These are phyloP conservation scores for Harlomillsia oculata DNA, from an alignment of 1,140 invertebrate genomes.

Conservation along the genomic window DNA sequence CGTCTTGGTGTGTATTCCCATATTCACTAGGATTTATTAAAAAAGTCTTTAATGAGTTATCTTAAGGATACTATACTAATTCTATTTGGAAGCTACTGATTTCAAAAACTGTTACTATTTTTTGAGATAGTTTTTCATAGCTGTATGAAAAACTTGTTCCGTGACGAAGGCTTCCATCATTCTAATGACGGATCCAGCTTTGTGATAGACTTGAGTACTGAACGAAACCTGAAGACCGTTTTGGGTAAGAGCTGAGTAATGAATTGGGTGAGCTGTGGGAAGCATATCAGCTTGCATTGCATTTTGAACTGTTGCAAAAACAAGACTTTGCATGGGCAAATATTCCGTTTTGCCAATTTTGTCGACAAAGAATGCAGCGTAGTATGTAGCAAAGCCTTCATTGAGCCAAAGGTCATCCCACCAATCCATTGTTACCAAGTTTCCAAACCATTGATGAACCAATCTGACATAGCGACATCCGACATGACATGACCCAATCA, in stretches of 20 bases:
- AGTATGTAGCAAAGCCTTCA: constrained; percentile 58
- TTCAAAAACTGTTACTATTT: constrained; percentile 11
- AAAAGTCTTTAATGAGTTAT: constrained; percentile 28
- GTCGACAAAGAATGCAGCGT: constrained; percentile 39
- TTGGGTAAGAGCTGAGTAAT: constrained; percentile 50
- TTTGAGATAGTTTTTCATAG: constrained; percentile 39
- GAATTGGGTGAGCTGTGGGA: constrained; percentile 47
- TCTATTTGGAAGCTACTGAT: constrained; percentile 4
- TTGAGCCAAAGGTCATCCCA: constrained; percentile 49
- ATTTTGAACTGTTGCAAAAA: constrained; percentile 11
- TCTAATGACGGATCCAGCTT: constrained; percentile 55
- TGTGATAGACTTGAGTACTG: constrained; percentile 73
- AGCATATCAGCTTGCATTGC: constrained; percentile 39
- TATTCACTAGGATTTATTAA: constrained; percentile 48
- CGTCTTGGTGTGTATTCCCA: constrained; percentile 61
- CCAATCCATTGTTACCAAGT: constrained; percentile 26
- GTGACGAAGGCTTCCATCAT: constrained; percentile 52
- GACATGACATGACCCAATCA: neutral
- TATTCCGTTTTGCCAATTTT: neutral
- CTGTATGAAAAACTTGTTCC: constrained; percentile 44
- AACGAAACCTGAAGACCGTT: constrained; percentile 71
- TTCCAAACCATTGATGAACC: constrained; percentile 28
- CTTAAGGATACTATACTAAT: neutral
- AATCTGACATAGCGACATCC: neutral
- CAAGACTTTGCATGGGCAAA: constrained; percentile 2